Percentiles rank a stretch among this genome's conserved stretches.
Evolutionary conservation across 2,113 vertebrate genomes (phyloP).

Genomic region (Lagopus leucura): DNA sequence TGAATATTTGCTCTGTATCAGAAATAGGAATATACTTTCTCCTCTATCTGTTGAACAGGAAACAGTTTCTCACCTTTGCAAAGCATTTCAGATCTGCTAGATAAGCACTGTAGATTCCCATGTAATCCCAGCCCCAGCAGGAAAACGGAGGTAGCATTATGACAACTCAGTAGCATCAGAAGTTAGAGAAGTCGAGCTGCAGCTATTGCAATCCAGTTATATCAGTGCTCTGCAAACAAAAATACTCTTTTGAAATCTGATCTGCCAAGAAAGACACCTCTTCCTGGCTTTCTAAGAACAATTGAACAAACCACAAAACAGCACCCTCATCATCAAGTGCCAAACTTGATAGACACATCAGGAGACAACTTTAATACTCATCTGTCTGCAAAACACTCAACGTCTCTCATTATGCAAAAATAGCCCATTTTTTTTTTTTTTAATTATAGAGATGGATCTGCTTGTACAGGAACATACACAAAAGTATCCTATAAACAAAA

Average conservation of each 20-base stretch:
- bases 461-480: fast-evolving
- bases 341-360: not conserved
- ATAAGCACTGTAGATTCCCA: not conserved
- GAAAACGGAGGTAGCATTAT: not conserved
- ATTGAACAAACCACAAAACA: not conserved
- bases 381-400: not conserved
- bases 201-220: not conserved
- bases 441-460: not conserved
- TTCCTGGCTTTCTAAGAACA: not conserved
- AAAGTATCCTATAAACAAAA: not conserved
- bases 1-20: not conserved
- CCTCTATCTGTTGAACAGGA: not conserved
- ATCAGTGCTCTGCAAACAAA: not conserved
- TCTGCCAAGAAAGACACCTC: not conserved
- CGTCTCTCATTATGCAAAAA: not conserved
- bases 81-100: not conserved
- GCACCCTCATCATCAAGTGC: not conserved
- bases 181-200: not conserved
- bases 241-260: not conserved
- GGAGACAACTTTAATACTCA: not conserved
- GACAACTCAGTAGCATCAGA: not conserved
- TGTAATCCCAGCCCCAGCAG: not conserved
- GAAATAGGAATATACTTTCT: not conserved
- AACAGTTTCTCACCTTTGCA: not conserved
- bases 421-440: no score